Base-by-base conservation (phyloP, 2,888 invertebrate species). In the Pyrrhosoma nymphula region DNA sequence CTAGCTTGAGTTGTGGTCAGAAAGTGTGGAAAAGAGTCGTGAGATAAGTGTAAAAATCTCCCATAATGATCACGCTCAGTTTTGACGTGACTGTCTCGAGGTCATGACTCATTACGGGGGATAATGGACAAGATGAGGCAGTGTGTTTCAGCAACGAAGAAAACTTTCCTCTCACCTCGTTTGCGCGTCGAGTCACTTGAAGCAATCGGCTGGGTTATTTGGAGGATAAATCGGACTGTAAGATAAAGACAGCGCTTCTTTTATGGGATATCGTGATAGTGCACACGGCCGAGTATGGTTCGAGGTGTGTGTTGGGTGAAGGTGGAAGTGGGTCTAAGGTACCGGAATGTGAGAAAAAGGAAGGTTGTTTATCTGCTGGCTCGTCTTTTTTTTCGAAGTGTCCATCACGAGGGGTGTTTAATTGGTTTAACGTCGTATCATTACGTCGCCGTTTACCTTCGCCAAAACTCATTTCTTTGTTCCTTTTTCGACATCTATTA, bases 381-480 rank as follows among this genome's bases (percentile, higher is more conserved):
- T 69, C n/a, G 35, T 63, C n/a, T 35, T 35, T 20, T 39, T 63
- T 39, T 56, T 56, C 39, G 39, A 63, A 60, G 91, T 91, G 91
- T 91, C 91, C 35, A 63, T 91, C 91, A 91, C 91, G 91, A 60
- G 63, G 56, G 16, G 39, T 63, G 39, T 91, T 91, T 91, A 91
- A 91, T 91, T 91, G 91, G 91, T 63, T 35, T 14, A 47, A 47
- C 63, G 35, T 63, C 91, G 35, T 39, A 26, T 91, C 91, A 63
- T 91, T 91, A 91, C 39, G 26, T 39, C n/a, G 63, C 91, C 91
- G 91, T 63, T 91, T 35, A 60, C 91, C 63, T 35, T 91, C 60
- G 35, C 91, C 56, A 91, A 60, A 91, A 39, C 60, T 91, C 91
- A 63, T 60, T 90, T 90, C 30, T 90, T 18, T 55, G 56, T 55